Base-by-base conservation (phyloP, 2,113 vertebrate genomes). In the Ceyx melanurus region DNA sequence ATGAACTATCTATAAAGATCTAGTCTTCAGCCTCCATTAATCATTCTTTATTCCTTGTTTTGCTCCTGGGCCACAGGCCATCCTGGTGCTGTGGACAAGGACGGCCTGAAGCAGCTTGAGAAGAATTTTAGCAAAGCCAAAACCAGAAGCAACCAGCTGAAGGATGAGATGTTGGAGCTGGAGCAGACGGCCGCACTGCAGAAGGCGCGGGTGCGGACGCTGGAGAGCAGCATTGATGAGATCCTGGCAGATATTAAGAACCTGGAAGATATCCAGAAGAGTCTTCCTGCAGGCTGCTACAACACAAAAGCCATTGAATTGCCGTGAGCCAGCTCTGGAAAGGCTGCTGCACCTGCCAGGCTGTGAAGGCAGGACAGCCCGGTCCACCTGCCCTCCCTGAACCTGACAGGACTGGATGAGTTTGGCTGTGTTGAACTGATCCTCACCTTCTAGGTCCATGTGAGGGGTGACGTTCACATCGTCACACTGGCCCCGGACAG, bases 201-300 rank as follows among this genome's bases (percentile, higher is more conserved):
- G 92, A 97, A 81, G 61, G 88, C 86, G 33, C 93, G 58, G 16
- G 94, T 99, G n/a, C 23, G 0, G 15, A 37, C 5, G 0, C 95
- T 99, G 91, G 95, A 98, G 60, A 79, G 3, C 12, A 98, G 98
- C 97, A 98, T 99, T 3, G 94, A 97, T 7, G 95, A 80, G 78
- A 98, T 99, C 94, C 93, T 98, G 88, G 89, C 66, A 1, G 99
- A 99, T 83, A 98, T 99, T 57, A 75, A 83, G 42, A 99, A 99
- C 98, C 97, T 99, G 94, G 96, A 98, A 94, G 94, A 98, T n/a
- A 98, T 99, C 80, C 92, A 96, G 64, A 76, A 18, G 5, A 95
- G 89, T 65, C 92, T 99, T 89, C 99, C 99, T 26, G 21, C 33
- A 0, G 98, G 98, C 54, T 99, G 99, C 95, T 99, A 94, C 89